These are phyloP conservation scores for Odontomachus brunneus DNA, from an alignment of 1,140 invertebrate species.

Conservation along the genomic window DNA sequence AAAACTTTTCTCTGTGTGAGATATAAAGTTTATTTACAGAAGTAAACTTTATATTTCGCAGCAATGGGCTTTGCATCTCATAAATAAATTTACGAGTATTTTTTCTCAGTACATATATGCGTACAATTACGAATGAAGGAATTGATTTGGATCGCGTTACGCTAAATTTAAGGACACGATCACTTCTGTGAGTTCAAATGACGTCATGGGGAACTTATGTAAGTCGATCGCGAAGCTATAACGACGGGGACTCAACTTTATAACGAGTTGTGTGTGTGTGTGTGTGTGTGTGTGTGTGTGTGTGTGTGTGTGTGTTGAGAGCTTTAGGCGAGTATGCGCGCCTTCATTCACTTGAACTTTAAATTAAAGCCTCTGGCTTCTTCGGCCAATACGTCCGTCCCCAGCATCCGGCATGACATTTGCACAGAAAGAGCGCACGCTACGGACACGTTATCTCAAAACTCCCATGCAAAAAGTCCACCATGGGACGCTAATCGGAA, in stretches of 20 bases:
- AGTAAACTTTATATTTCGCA: too few species aligned
- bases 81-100: too few species aligned
- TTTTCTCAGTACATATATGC: too few species aligned
- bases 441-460: conserved; percentile 44
- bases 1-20: too few species aligned
- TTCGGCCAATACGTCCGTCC: conserved; percentile 39
- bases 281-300: background rate
- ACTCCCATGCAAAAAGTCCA: conserved; percentile 53
- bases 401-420: conserved; percentile 43
- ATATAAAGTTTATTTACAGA: too few species aligned
- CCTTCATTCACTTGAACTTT: conserved; percentile 3
- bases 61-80: too few species aligned
- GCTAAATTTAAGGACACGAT: background rate
- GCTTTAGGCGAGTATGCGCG: background rate
- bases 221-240: background rate
- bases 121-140: too few species aligned
- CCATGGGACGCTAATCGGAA: conserved; percentile 45
- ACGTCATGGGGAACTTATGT: background rate
- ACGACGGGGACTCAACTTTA: background rate
- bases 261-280: too few species aligned
- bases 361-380: background rate
- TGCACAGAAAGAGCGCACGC: conserved; percentile 52
- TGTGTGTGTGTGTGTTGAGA: too few species aligned
- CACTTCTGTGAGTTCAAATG: background rate
- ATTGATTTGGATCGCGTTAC: too few species aligned